Conservation (phyloP, 2,113 vertebrate species). For the Nycticebus coucang region DNA sequence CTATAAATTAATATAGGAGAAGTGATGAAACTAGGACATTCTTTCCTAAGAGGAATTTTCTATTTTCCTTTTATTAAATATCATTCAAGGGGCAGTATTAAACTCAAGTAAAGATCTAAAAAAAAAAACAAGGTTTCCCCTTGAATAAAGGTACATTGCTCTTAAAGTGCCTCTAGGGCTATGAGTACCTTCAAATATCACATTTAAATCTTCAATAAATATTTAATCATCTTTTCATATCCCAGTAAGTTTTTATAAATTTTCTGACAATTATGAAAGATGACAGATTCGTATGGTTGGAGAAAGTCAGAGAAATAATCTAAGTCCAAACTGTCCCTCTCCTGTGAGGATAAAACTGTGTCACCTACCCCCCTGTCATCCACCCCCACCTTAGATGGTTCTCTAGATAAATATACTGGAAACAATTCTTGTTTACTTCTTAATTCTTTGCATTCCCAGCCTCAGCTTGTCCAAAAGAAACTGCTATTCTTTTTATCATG, state of each 20-base stretch:
- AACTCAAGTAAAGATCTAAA: background rate
- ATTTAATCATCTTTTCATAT: constrained; percentile 44
- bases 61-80: constrained; percentile 42
- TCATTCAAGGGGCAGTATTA: background rate
- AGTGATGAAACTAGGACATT: constrained; percentile 47
- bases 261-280: background rate
- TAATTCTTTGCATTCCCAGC: constrained; percentile 57
- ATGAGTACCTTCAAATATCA: background rate
- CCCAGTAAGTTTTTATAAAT: background rate
- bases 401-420: constrained; percentile 5
- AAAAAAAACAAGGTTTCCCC: background rate
- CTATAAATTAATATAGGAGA: background rate
- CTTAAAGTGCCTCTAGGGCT: background rate
- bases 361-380: fast-evolving
- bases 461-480: constrained; percentile 19
- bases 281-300: background rate
- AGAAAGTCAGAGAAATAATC: background rate
- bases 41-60: constrained; percentile 47
- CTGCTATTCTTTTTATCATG: background rate
- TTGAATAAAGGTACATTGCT: background rate
- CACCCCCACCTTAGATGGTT: background rate
- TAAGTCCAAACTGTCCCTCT: background rate
- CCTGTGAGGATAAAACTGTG: background rate
- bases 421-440: background rate
- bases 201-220: constrained; percentile 45